Evolutionary conservation across 2,888 invertebrate species (phyloP).

Genomic region (Eristalinus sepulchralis): DNA sequence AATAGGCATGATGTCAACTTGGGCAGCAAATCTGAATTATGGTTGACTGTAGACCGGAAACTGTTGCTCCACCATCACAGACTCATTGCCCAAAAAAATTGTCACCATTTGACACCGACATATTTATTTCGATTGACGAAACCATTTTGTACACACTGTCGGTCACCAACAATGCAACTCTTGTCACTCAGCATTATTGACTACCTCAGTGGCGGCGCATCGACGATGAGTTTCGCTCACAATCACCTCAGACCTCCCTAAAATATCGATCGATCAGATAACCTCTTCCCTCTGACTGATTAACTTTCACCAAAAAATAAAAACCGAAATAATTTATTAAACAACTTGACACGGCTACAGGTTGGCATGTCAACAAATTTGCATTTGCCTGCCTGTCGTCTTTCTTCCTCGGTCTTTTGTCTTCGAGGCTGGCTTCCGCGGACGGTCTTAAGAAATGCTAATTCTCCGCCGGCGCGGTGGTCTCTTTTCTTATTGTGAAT

Average conservation of each 20-base stretch:
- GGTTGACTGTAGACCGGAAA: too few species aligned
- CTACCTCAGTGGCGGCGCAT: not conserved
- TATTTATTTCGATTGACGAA: too few species aligned
- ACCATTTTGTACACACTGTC: too few species aligned
- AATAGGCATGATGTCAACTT: too few species aligned
- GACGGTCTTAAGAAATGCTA: slow-evolving; percentile 20
- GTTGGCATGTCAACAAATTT: not conserved
- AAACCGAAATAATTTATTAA: slow-evolving; percentile 17
- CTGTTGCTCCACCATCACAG: too few species aligned
- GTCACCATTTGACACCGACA: too few species aligned
- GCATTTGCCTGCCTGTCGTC: not conserved
- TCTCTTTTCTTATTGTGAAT: not conserved
- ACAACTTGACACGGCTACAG: slow-evolving; percentile 9
- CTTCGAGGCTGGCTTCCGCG: not conserved
- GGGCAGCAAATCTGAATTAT: too few species aligned
- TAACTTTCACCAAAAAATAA: slow-evolving; percentile 8
- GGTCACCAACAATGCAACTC: too few species aligned
- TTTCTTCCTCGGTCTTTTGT: slow-evolving; percentile 19
- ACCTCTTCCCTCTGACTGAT: slow-evolving; percentile 17
- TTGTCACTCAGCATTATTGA: not conserved
- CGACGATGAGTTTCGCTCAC: not conserved
- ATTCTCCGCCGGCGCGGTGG: not conserved
- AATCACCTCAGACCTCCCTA: not conserved
- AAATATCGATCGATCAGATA: not conserved
- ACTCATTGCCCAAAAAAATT: too few species aligned